Evolutionary conservation across 2,888 invertebrate genomes (phyloP).

Genomic region (Pheosia gnoma): DNA sequence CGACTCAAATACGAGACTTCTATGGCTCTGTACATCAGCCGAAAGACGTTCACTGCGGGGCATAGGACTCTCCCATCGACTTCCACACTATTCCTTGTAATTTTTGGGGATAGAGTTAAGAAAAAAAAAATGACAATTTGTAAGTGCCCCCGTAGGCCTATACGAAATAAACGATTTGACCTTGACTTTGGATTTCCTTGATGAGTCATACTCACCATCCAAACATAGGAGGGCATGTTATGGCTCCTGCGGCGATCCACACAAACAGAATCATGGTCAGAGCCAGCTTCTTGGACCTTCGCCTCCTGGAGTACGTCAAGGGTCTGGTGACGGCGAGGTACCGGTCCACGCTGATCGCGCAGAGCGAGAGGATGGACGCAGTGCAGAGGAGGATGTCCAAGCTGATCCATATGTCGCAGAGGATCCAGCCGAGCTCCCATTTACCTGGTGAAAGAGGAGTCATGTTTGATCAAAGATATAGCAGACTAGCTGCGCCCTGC

Average conservation of each 20-base stretch:
- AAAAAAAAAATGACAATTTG: no score
- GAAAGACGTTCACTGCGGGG: no score
- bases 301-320: constrained; percentile 93
- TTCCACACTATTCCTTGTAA: no score
- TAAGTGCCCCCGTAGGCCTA: no score
- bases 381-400: constrained; percentile 97
- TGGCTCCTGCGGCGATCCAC: constrained; percentile 95
- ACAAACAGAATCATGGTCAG: constrained; percentile 94
- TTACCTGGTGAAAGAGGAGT: constrained; percentile 77
- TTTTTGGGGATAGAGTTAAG: no score
- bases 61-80: no score
- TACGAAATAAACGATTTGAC: neutral
- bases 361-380: constrained; percentile 95
- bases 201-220: constrained; percentile 87
- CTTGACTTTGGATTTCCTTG: neutral
- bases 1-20: no score
- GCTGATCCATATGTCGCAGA: constrained; percentile 96
- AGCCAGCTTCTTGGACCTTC: constrained; percentile 93
- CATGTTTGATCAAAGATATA: neutral
- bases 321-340: constrained; percentile 98
- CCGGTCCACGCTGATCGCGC: constrained; percentile 95
- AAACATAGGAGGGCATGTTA: constrained; percentile 97
- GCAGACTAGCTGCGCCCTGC: no score
- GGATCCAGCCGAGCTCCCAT: constrained; percentile 95
- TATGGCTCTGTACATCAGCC: no score